phyloP scores from a whole-genome alignment of 2,888 invertebrate genomes.

The Spodoptera exigua region DNA sequence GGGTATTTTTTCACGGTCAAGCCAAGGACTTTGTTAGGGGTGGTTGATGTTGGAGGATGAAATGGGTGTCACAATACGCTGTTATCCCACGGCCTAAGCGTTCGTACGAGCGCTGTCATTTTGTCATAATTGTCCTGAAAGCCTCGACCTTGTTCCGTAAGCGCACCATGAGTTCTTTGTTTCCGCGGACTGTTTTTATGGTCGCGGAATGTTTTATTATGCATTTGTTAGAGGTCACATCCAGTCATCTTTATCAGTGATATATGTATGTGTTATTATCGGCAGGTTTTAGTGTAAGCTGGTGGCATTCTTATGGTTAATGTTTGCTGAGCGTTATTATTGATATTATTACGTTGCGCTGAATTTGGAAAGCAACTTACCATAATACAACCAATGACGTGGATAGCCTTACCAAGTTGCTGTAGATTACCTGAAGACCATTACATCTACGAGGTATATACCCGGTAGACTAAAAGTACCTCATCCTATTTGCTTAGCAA shows the following conservation, averaged over 20 bases:
- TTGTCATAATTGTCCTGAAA: constrained; percentile 76
- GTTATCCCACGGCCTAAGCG: constrained; percentile 59
- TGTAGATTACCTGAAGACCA: too few relatives aligned
- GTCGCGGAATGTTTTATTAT: constrained; percentile 10
- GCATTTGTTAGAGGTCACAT: too few relatives aligned
- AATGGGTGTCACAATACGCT: constrained; percentile 59
- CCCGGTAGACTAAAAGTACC: too few relatives aligned
- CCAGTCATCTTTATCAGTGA: too few relatives aligned
- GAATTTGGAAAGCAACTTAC: too few relatives aligned
- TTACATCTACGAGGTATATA: too few relatives aligned
- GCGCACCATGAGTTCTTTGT: constrained; percentile 74
- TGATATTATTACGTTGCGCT: too few relatives aligned
- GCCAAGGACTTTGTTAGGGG: constrained; percentile 74
- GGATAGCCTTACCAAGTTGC: too few relatives aligned
- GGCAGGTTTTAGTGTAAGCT: too few relatives aligned
- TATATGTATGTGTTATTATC: too few relatives aligned
- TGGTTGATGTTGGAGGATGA: constrained; percentile 44
- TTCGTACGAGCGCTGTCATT: constrained; percentile 65
- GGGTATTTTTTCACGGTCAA: constrained; percentile 79
- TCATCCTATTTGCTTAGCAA: too few relatives aligned
- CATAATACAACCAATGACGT: too few relatives aligned
- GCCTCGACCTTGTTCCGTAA: constrained; percentile 70
- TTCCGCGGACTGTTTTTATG: constrained; percentile 57
- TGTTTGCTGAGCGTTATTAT: neutral
- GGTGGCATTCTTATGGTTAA: neutral